phyloP scores from a whole-genome alignment of 2,113 vertebrate genomes.

The Macaca fascicularis region T2T-MFA8v1.1 NC_088386.1:119753001-119753500 shows the following conservation, averaged over 20 bases:
- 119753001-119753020: too few relatives aligned
- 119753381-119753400: neutral
- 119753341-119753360: neutral
- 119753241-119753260: neutral
- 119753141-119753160: neutral
- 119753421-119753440: accelerated
- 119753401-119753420: neutral
- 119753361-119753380: neutral
- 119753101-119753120: neutral
- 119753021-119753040: too few relatives aligned
- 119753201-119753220: neutral
- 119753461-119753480: neutral
- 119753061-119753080: neutral
- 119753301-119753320: neutral
- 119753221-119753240: neutral
- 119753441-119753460: accelerated
- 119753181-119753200: neutral
- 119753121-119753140: neutral
- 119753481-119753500: neutral
- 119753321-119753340: neutral
- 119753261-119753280: neutral
- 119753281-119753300: neutral
- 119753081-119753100: neutral
- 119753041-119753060: neutral
- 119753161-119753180: neutral